Base-by-base conservation (phyloP, 2,888 invertebrate species). In the Linnaemya tessellans region DNA sequence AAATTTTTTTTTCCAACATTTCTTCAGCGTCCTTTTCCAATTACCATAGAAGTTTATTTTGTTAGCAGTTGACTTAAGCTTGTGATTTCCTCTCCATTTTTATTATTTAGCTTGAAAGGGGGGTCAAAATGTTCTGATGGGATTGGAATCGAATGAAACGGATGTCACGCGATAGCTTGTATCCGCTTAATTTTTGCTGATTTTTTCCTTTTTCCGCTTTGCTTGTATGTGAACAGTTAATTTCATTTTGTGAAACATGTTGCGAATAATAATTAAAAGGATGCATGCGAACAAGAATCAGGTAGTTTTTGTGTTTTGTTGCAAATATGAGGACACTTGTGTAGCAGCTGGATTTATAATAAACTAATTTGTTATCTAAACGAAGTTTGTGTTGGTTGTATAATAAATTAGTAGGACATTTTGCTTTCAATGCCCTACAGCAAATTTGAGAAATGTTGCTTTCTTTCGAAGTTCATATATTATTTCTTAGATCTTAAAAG, bases 161-260 rank as follows among this genome's bases (percentile, higher is more conserved):
- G 84, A 84, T 84, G 81, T 79, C 84, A 84, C 81, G 84, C 81
- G 70, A 84, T 84, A 78, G 81, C 81, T 84, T 79, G 81, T 81
- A 74, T 81, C 84, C 81, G 78, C 74, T 30, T 30, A 5, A 3
- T 81, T 73, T 78, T 78, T 58, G 18, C 30, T 25, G 60, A 62
- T 51, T 64, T 64, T 30, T n/a, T 35, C 1, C 49, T n/a, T 56
- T 62, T 43, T 54, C 30, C 15, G 43, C 30, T 41, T 35, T n/a
- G 65, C 18, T 70, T 78, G 62, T 64, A 73, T 79, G 78, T 79
- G 64, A 84, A 74, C 84, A 84, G 84, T 81, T 84, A 84, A 84
- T 81, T 84, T 84, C 54, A 79, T 84, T 84, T 74, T 56, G 54
- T 54, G 11, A 62, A 54, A 78, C 84, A 81, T 84, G 84, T 78